Evolutionary conservation across 2,888 invertebrate genomes (phyloP), one percentile per base, ranked within the genome.

Genomic region (Caenorhabditis plicata): DNA sequence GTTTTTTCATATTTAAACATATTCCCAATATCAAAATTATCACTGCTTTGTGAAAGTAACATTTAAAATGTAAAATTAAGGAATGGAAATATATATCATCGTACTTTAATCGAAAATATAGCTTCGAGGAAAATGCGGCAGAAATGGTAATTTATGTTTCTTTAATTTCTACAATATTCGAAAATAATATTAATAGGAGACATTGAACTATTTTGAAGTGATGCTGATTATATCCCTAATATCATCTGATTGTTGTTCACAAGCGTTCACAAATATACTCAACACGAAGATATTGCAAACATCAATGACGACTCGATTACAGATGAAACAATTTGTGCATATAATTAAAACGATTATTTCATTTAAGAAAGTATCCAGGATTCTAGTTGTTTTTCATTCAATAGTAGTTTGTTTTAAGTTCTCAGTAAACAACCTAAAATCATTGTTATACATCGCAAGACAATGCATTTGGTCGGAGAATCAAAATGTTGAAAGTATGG

Each of bases 301-400:
- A 8, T 41, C 36, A 13, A 15, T 36, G 4, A 17, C 44, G 13
- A 58, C n/a, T n/a, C n/a, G n/a, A n/a, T n/a, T n/a, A n/a, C n/a
- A n/a, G n/a, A n/a, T n/a, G n/a, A n/a, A n/a, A n/a, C n/a, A 58
- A 27, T 58, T 58, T 31, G 25, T 58, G 32, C 48, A 45, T 41
- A 38, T 49, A 2, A 25, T 53, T 19, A 49, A 49, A 23, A 25
- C 45, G 19, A 31, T 45, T 4, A 48, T 58, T 5, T 29, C 39
- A 1, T 44, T 48, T 22, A 44, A 33, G 31, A 40, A 38, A 22
- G 42, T 42, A 17, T 3, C 20, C 9, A 13, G n/a, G n/a, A 2
- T 5, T 25, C 11, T 23, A 19, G 8, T 36, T 36, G 19, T 25
- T 27, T n/a, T 27, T 27, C 13, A 15, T 15, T 7, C 3, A 17